Evolutionary conservation across 2,113 vertebrate species (phyloP).

Genomic region (Spea bombifrons): DNA sequence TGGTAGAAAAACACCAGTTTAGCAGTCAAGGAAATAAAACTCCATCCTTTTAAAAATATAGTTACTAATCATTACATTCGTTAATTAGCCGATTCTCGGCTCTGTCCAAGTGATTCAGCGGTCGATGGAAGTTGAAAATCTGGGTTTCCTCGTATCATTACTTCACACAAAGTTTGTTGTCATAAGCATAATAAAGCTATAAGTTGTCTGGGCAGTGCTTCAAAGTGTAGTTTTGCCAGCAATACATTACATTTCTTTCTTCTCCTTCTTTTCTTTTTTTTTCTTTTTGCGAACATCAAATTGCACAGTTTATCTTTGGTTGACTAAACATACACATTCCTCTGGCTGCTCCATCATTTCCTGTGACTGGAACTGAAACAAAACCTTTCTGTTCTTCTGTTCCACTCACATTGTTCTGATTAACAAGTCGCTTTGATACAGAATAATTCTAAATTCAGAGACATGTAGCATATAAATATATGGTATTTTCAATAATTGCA

Average conservation of each 20-base stretch:
- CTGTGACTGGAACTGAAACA: slow-evolving; percentile 54
- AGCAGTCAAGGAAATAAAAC: too few relatives aligned
- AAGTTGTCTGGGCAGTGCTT: slow-evolving; percentile 24
- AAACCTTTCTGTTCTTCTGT: slow-evolving; percentile 53
- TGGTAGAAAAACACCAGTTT: too few relatives aligned
- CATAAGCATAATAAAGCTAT: not conserved
- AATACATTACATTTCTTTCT: slow-evolving; percentile 35
- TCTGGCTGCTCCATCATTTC: slow-evolving; percentile 46
- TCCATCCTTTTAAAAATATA: too few relatives aligned
- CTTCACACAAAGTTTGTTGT: not conserved
- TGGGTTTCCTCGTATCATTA: not conserved
- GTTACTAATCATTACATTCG: too few relatives aligned
- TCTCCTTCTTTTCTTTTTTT: slow-evolving; percentile 18
- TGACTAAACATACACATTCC: slow-evolving; percentile 44
- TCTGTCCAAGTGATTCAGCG: not conserved
- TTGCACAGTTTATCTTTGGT: slow-evolving; percentile 44
- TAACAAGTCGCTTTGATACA: slow-evolving; percentile 49
- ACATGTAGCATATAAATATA: slow-evolving; percentile 34
- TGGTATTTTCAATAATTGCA: slow-evolving; percentile 26
- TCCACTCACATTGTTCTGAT: slow-evolving; percentile 47
- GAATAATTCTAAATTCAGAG: slow-evolving; percentile 29
- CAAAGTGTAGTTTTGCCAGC: slow-evolving; percentile 35
- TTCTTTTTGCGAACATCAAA: slow-evolving; percentile 21
- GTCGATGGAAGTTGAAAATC: not conserved
- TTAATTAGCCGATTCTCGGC: too few relatives aligned